Conservation (phyloP, 1,140 invertebrate genomes). For the Nomia melanderi region DNA sequence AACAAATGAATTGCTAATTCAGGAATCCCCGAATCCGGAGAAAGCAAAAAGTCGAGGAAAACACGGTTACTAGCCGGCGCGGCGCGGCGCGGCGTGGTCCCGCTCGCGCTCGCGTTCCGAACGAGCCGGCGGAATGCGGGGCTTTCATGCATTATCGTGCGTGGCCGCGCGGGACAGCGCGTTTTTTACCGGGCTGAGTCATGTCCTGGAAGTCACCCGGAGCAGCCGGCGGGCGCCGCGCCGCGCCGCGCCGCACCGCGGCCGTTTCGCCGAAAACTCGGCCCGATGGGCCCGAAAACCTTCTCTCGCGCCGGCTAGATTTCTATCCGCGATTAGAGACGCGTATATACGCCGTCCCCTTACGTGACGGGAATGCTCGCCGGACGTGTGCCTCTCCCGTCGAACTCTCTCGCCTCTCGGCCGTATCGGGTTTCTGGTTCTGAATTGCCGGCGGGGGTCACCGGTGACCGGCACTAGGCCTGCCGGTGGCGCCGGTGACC, state of each 20-base stretch:
- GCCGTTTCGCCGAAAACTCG: conserved; percentile 52
- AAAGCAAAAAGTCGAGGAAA: too few relatives aligned
- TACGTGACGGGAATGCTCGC: conserved; percentile 64
- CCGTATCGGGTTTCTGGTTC: conserved; percentile 55
- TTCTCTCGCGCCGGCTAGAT: conserved; percentile 52
- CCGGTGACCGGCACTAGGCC: too few relatives aligned
- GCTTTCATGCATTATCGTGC: conserved; percentile 16
- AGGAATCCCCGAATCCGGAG: too few relatives aligned
- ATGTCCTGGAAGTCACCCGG: conserved; percentile 12
- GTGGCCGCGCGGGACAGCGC: not conserved
- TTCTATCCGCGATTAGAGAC: conserved; percentile 58
- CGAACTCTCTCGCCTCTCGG: conserved; percentile 26
- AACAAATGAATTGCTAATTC: too few relatives aligned
- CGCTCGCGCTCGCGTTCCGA: not conserved
- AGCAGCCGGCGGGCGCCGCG: not conserved
- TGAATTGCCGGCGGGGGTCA: too few relatives aligned
- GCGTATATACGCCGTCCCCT: conserved; percentile 50
- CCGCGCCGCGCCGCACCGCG: conserved; percentile 21
- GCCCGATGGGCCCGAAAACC: conserved; percentile 33
- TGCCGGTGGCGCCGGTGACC: too few relatives aligned
- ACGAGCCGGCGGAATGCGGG: conserved; percentile 6
- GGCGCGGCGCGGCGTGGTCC: too few relatives aligned
- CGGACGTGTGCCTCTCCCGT: conserved; percentile 44
- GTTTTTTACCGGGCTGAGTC: conserved; percentile 12
- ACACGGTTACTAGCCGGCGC: too few relatives aligned